A percentile compares a stretch with the other conserved stretches of the same genome.
Evolutionary conservation across 2,888 invertebrate species (phyloP).

Genomic region (Xestobium rufovillosum): DNA sequence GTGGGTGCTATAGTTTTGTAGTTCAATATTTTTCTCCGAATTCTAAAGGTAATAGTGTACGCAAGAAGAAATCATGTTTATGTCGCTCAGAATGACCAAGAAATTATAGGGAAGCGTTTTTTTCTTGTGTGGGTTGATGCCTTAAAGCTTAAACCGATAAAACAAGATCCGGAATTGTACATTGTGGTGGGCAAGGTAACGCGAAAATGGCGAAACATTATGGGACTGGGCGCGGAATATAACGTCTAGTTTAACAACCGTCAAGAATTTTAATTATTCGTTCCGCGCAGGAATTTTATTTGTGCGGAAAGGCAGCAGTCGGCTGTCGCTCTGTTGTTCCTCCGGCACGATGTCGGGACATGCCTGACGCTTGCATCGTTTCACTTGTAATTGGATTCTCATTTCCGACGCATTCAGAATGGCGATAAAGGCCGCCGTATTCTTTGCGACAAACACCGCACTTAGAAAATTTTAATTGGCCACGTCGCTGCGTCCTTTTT

Average conservation of each 20-base stretch:
- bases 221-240: constrained; percentile 17
- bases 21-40: no score
- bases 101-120: no score
- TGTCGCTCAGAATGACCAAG: no score
- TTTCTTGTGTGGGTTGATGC: no score
- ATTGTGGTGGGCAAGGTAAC: no score
- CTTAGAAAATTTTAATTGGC: constrained; percentile 45
- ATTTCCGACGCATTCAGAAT: constrained; percentile 45
- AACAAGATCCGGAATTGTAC: no score
- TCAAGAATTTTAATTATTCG: constrained; percentile 41
- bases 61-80: no score
- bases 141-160: no score
- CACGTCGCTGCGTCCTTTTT: constrained; percentile 40
- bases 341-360: constrained; percentile 41
- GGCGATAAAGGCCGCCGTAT: constrained; percentile 42
- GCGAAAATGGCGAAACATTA: no score
- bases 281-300: constrained; percentile 39
- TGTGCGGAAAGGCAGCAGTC: constrained; percentile 33
- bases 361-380: constrained; percentile 41
- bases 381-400: constrained; percentile 43
- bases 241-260: constrained; percentile 35
- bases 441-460: constrained; percentile 39
- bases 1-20: no score
- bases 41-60: no score
- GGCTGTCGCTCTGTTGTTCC: constrained; percentile 38